A percentile compares a stretch with the other conserved stretches of the same genome.
These are phyloP conservation scores for Agraylea sexmaculata DNA, from an alignment of 1,140 invertebrate species.

Conservation along the genomic window DNA sequence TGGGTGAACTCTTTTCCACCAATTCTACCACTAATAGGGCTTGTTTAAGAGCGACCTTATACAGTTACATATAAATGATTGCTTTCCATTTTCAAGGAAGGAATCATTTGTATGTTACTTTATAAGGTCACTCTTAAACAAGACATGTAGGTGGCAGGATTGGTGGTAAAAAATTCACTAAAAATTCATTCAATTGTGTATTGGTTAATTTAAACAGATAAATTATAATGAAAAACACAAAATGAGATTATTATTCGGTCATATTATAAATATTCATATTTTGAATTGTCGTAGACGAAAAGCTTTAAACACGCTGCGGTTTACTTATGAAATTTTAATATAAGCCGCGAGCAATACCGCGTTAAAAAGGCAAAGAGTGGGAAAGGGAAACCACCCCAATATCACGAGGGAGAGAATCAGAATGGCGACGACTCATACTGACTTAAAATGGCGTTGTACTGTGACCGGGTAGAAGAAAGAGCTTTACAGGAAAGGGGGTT, in stretches of 20 bases:
- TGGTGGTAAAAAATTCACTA: background rate
- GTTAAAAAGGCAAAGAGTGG: no score
- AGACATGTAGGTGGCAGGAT: background rate
- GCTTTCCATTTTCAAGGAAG: no score
- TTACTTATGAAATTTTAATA: constrained; percentile 22
- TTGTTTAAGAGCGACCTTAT: no score
- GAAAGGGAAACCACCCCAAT: no score
- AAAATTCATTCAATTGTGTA: constrained; percentile 5
- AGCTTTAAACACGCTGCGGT: constrained; percentile 2
- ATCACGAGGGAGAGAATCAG: no score
- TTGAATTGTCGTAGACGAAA: background rate
- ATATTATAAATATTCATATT: constrained; percentile 6
- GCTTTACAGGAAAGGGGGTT: background rate
- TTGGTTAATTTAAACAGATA: background rate
- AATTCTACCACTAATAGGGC: no score
- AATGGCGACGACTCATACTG: no score
- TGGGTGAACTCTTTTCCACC: no score
- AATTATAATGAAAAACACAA: background rate
- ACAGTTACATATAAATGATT: no score
- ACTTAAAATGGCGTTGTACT: constrained; percentile 19
- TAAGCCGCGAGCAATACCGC: constrained; percentile 17
- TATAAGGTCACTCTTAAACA: background rate
- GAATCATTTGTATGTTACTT: no score
- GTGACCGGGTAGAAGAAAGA: background rate
- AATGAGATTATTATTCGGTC: background rate